Evolutionary conservation across 92 coral and sea anemone genomes (phyloP), one percentile per base, ranked within the genome.

Genomic region (Chrysogorgia sp.): DNA sequence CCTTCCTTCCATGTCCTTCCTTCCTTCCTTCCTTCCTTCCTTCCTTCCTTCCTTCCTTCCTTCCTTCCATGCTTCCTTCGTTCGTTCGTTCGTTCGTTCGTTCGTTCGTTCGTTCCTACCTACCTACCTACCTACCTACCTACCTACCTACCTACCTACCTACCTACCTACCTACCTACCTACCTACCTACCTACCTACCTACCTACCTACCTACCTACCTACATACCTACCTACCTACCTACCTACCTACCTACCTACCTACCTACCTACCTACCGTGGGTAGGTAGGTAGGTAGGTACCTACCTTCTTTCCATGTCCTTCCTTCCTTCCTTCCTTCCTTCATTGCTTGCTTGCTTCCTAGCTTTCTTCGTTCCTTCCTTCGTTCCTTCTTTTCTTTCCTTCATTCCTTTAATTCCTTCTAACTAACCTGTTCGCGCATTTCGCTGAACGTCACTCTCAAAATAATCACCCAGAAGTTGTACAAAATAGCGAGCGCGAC

Each of bases 361-460:
- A 7, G 3, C 6, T 57, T 57, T 15, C 17, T 57, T 13, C 17
- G 32, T 23, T 6, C 63, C 17, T 47, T 47, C 10, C 10, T n/a
- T n/a, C 2, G 53, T 47, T 47, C 15, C 17, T 58, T 58, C 67
- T 26, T 29, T 32, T 31, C 34, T 25, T 4, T 0, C 3, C 83
- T 63, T 65, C 83, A 96, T 90, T 85, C 84, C 24, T 80, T 19
- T 28, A 25, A 33, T 28, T 59, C 23, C 26, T 65, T 34, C 17
- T 65, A 20, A 13, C 43, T 1, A 22, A 69, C 76, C 76, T 69
- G n/a, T 34, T 45, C 82, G 2, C 89, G 79, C 45, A 81, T 83
- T 81, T 91, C 98, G 23, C 75, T 35, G 56, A 93, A 93, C 26
- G 98, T 96, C 55, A 89, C 86, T 66, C 98, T 82, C 32, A 93